A percentile compares a stretch with the other conserved stretches of the same genome.
These are phyloP conservation scores for Syngnathus typhle DNA, from an alignment of 2,113 vertebrate species.

Conservation along the genomic window DNA sequence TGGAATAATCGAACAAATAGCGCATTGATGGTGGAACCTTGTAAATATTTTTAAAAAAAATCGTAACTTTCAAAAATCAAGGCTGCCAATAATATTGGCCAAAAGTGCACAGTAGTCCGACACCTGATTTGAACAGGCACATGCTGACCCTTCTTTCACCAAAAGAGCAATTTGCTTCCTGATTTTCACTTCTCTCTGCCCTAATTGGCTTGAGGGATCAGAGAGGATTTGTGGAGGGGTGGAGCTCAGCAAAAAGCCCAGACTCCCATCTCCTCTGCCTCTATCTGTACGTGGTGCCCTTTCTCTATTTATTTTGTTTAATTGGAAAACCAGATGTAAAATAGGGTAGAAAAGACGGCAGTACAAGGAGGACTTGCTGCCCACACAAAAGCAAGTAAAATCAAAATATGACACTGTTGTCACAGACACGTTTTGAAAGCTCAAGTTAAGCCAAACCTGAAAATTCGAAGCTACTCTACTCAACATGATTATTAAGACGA, in stretches of 20 bases:
- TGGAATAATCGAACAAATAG: not conserved
- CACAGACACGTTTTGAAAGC: too few relatives aligned
- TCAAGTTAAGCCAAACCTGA: too few relatives aligned
- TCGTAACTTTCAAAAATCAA: too few relatives aligned
- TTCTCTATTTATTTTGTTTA: conserved; percentile 21
- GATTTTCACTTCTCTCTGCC: conserved; percentile 32
- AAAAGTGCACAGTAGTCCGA: not conserved
- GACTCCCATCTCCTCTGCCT: not conserved
- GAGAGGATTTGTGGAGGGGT: conserved; percentile 37
- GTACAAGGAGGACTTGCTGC: too few relatives aligned
- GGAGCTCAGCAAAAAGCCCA: conserved; percentile 22
- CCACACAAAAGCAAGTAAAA: too few relatives aligned
- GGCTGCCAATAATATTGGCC: not conserved
- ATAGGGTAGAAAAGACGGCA: not conserved
- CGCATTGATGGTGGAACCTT: not conserved
- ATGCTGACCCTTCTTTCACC: conserved; percentile 4
- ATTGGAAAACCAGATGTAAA: conserved; percentile 23
- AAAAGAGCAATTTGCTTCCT: conserved; percentile 44
- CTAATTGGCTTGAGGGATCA: conserved; percentile 53
- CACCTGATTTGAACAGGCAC: conserved; percentile 1
- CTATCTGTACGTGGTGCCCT: conserved; percentile 8
- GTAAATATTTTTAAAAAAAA: not conserved
- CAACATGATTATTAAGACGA: not conserved
- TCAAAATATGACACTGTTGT: too few relatives aligned
- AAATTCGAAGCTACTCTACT: not conserved